Evolutionary conservation across 2,888 invertebrate species (phyloP).

Genomic region (Tricholauxania praeusta): DNA sequence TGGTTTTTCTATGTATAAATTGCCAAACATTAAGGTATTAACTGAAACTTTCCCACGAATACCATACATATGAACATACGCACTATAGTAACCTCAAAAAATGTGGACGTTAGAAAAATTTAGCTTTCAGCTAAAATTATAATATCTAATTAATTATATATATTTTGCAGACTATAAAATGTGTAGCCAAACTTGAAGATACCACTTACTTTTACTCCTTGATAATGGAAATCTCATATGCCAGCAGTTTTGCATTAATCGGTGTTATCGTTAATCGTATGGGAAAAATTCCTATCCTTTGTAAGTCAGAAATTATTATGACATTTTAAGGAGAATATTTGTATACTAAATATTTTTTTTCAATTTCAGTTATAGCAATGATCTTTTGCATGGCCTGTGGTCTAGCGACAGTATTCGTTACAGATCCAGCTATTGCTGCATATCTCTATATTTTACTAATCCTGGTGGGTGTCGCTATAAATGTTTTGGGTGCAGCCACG

Average conservation of each 20-base stretch:
- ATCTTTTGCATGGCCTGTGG: constrained; percentile 53
- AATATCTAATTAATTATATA: too few relatives aligned
- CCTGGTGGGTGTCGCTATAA: constrained; percentile 53
- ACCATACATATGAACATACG: too few relatives aligned
- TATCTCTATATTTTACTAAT: constrained; percentile 57
- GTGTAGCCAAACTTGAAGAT: constrained; percentile 54
- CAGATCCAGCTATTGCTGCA: constrained; percentile 52
- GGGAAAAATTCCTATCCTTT: constrained; percentile 58
- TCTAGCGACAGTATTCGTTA: constrained; percentile 51
- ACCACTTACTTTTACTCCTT: constrained; percentile 56
- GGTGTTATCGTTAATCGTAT: constrained; percentile 58
- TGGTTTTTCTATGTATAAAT: too few relatives aligned
- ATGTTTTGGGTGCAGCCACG: constrained; percentile 58
- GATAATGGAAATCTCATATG: constrained; percentile 56
- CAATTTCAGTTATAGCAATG: constrained; percentile 49
- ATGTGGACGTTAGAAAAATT: too few relatives aligned
- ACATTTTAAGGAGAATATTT: not conserved
- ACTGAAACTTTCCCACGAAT: too few relatives aligned
- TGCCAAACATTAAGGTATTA: too few relatives aligned
- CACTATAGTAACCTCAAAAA: too few relatives aligned
- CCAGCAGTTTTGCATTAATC: constrained; percentile 55
- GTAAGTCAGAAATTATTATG: constrained; percentile 48
- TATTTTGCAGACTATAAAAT: constrained; percentile 46
- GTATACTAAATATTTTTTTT: too few relatives aligned
- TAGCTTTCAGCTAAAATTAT: too few relatives aligned